Base-by-base conservation (phyloP, 2,797 vertebrate genomes). In the Rhodeus uyekii region DNA sequence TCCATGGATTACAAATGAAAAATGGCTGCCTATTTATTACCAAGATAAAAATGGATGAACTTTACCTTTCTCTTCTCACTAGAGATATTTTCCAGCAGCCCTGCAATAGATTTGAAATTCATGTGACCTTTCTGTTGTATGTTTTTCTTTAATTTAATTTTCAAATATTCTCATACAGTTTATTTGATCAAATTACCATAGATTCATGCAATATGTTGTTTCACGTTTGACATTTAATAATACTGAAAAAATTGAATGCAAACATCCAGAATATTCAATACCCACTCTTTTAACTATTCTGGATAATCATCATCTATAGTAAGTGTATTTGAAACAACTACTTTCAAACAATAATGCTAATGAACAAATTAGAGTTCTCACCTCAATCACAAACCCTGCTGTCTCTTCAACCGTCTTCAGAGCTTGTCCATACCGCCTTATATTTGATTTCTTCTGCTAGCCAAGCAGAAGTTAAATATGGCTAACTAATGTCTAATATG, bases 361-460 rank as follows among this genome's bases (percentile, higher is more conserved):
- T 55, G 2, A 67, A 27, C 16, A 24, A 86, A 78, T 32, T 3
- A 67, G 24, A 39, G 8, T 48, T 46, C 91, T 92, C 83, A 92
- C 91, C 90, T 89, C 84, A 88, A 83, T 81, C 80, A 84, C 69
- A 72, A 86, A 82, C 82, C 76, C 77, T 82, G 60, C 76, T 64
- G 83, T 86, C 89, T 83, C 34, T 58, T 76, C 65, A 67, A 80
- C 73, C 81, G 65, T 64, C 82, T 73, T n/a, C 29, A 7, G 46
- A 38, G 46, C 29, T 44, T 27, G n/a, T 42, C 38, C 55, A 5
- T 39, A 24, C 24, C 67, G 12, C 81, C 86, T 92, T 93, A 90
- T 92, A 91, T 92, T 87, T 58, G n/a, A 50, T 83, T 61, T 53
- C 10, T 53, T 71, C 80, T 90, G 91, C 89, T 84, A 90, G 86